Evolutionary conservation across 2,888 invertebrate species (phyloP).

Genomic region (Yponomeuta plumbellus): DNA sequence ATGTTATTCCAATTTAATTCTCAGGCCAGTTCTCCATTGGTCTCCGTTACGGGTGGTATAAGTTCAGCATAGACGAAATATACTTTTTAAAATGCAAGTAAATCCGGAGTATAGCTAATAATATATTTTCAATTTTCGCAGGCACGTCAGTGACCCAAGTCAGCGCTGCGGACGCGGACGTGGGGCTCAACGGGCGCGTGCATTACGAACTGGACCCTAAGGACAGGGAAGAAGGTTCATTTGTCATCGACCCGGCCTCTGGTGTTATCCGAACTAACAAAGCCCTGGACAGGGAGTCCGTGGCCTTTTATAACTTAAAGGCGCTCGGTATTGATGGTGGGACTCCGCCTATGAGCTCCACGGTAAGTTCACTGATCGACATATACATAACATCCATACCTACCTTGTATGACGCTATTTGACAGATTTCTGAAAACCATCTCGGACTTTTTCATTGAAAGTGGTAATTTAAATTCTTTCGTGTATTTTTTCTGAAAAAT

Average conservation of each 20-base stretch:
- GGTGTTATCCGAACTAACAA: constrained; percentile 94
- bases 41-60: too few relatives aligned
- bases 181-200: constrained; percentile 91
- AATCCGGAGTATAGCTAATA: too few relatives aligned
- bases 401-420: too few relatives aligned
- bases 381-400: too few relatives aligned
- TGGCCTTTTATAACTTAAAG: constrained; percentile 87
- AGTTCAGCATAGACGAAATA: background rate
- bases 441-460: too few relatives aligned
- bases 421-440: too few relatives aligned
- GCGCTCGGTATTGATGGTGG: constrained; percentile 95
- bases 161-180: constrained; percentile 89
- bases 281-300: constrained; percentile 92
- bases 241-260: constrained; percentile 93
- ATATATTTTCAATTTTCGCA: too few relatives aligned
- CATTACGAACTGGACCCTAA: constrained; percentile 85
- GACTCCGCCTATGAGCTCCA: constrained; percentile 83
- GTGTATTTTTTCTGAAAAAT: too few relatives aligned
- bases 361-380: constrained; percentile 39
- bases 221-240: constrained; percentile 90
- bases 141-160: constrained; percentile 87
- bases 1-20: too few relatives aligned
- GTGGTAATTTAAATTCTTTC: too few relatives aligned
- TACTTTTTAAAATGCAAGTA: background rate
- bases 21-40: too few relatives aligned